Percentiles rank a stretch among this genome's conserved stretches.
phyloP scores from a whole-genome alignment of 2,888 invertebrate genomes.

The Sabatieria punctata region DNA sequence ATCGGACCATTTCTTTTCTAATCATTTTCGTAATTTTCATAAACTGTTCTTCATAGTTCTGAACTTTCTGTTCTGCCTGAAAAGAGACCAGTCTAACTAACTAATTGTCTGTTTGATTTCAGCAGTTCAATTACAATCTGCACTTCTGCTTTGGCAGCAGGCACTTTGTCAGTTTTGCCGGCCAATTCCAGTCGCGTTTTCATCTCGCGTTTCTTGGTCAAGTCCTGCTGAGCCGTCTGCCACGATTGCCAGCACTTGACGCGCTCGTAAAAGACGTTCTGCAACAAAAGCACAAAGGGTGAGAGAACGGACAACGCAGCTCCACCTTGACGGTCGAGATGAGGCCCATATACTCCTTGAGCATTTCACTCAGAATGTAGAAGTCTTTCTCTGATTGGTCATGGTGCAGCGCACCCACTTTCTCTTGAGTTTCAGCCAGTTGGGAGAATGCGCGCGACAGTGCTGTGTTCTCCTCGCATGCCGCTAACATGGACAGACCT shows the following conservation, averaged over 20 bases:
- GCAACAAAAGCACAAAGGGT: conserved; percentile 13
- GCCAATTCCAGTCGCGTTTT: conserved; percentile 79
- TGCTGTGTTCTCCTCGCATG: conserved; percentile 77
- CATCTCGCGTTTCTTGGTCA: conserved; percentile 80
- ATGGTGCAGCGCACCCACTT: conserved; percentile 61
- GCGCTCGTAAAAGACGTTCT: conserved; percentile 53
- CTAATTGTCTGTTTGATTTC: conserved; percentile 6
- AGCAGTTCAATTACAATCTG: conserved; percentile 50
- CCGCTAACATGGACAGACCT: conserved; percentile 62
- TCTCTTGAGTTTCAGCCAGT: conserved; percentile 68
- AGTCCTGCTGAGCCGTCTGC: conserved; percentile 86
- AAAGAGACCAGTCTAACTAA: conserved; percentile 12
- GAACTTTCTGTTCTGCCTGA: conserved; percentile 89
- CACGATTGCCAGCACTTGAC: conserved; percentile 82
- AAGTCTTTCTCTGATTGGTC: conserved; percentile 90
- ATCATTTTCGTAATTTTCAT: conserved; percentile 84
- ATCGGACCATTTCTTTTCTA: conserved; percentile 76
- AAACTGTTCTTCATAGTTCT: conserved; percentile 85
- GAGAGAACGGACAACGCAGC: background rate
- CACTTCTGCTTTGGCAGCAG: conserved; percentile 72
- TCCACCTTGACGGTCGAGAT: conserved; percentile 78
- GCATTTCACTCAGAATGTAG: conserved; percentile 74
- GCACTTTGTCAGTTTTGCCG: conserved; percentile 70
- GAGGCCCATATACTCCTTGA: conserved; percentile 81
- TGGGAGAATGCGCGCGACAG: conserved; percentile 73